phyloP scores from a whole-genome alignment of 2,888 invertebrate species.

The Trisateles emortualis region DNA sequence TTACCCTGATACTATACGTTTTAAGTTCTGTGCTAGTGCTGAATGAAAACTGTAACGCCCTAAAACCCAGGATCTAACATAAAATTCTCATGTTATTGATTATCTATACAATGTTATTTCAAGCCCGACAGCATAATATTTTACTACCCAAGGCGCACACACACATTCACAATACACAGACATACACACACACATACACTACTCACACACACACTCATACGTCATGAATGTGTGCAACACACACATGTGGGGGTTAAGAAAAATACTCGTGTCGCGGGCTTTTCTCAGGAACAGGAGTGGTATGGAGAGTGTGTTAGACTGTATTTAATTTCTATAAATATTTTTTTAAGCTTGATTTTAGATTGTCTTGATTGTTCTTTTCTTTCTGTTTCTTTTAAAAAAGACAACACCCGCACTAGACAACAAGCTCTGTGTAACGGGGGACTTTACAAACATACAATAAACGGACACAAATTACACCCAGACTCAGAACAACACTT shows the following conservation, averaged over 20 bases:
- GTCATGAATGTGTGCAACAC: constrained; percentile 31
- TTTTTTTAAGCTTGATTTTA: not conserved
- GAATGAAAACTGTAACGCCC: constrained; percentile 42
- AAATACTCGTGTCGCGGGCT: constrained; percentile 83
- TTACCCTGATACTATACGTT: too few species aligned
- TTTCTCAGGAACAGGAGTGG: constrained; percentile 69
- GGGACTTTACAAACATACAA: too few species aligned
- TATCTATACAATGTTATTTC: constrained; percentile 87
- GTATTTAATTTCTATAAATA: constrained; percentile 4
- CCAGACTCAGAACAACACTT: too few species aligned
- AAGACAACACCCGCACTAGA: too few species aligned
- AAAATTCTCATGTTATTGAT: constrained; percentile 83
- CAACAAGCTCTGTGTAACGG: too few species aligned
- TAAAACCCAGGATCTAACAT: constrained; percentile 67
- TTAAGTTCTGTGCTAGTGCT: not conserved
- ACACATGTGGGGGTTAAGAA: constrained; percentile 69
- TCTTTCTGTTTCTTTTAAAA: too few species aligned
- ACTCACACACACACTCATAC: constrained; percentile 49
- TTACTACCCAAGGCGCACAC: constrained; percentile 80
- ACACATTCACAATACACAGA: constrained; percentile 51
- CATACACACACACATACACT: constrained; percentile 45
- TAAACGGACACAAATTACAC: too few species aligned
- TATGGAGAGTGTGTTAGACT: constrained; percentile 51
- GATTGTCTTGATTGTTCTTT: not conserved
- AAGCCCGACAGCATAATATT: constrained; percentile 86